phyloP scores from a whole-genome alignment of 2,797 vertebrate species.

The Corythornis leucogaster region DNA sequence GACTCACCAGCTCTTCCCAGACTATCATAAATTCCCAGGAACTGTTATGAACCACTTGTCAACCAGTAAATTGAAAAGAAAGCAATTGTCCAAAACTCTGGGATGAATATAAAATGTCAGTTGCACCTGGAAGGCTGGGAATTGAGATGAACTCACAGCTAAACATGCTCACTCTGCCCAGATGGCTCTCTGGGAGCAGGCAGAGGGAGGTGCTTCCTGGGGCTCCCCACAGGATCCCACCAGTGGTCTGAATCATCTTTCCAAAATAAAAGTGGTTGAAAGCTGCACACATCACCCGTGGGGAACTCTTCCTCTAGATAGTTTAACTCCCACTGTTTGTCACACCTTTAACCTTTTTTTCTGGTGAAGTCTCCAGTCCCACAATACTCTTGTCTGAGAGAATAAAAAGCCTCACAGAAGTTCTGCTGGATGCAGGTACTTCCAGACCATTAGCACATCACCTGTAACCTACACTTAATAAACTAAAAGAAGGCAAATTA shows the following conservation, averaged over 20 bases:
- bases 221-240: background rate
- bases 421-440: background rate
- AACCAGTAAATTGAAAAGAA: slow-evolving; percentile 36
- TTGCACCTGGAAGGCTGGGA: background rate
- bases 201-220: background rate
- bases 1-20: slow-evolving; percentile 35
- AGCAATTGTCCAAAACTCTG: slow-evolving; percentile 4
- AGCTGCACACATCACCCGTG: background rate
- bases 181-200: background rate
- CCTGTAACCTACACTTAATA: slow-evolving; percentile 17
- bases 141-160: background rate
- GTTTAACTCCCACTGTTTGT: background rate
- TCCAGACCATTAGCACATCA: slow-evolving; percentile 23
- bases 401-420: background rate
- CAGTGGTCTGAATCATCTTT: background rate
- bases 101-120: background rate
- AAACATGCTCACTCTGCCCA: accelerated
- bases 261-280: background rate
- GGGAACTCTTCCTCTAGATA: background rate
- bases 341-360: background rate
- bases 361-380: background rate
- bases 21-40: slow-evolving; percentile 62
- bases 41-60: background rate
- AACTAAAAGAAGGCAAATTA: background rate
- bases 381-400: background rate